Evolutionary conservation across 2,113 vertebrate genomes (phyloP).

Genomic region (Actinemys pallida): DNA sequence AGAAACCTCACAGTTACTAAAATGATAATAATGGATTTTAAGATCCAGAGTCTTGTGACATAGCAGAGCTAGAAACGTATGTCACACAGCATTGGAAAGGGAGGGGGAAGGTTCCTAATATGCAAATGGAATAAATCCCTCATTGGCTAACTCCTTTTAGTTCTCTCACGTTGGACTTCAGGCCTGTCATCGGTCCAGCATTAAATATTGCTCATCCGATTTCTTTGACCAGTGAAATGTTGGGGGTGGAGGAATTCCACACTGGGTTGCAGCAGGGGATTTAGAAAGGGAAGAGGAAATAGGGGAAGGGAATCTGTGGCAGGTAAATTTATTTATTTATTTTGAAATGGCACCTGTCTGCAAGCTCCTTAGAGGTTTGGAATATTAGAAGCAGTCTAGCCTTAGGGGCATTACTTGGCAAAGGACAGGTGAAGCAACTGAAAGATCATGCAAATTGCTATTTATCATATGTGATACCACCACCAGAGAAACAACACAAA

Average conservation of each 20-base stretch:
- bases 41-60: neutral
- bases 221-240: neutral
- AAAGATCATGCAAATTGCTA: neutral
- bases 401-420: neutral
- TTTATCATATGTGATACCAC: neutral
- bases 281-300: neutral
- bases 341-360: neutral
- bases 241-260: neutral
- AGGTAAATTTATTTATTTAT: neutral
- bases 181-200: neutral
- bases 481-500: neutral
- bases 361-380: neutral
- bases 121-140: neutral
- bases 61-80: neutral
- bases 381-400: neutral
- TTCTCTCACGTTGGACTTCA: neutral
- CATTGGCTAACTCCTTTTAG: neutral
- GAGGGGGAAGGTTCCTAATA: neutral
- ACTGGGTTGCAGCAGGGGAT: neutral
- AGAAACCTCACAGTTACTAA: neutral
- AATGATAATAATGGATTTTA: neutral
- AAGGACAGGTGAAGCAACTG: neutral
- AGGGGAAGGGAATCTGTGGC: neutral
- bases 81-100: neutral
- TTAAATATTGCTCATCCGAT: neutral